Base-by-base conservation (phyloP, 2,113 vertebrate genomes). In the Cettia cetti region DNA sequence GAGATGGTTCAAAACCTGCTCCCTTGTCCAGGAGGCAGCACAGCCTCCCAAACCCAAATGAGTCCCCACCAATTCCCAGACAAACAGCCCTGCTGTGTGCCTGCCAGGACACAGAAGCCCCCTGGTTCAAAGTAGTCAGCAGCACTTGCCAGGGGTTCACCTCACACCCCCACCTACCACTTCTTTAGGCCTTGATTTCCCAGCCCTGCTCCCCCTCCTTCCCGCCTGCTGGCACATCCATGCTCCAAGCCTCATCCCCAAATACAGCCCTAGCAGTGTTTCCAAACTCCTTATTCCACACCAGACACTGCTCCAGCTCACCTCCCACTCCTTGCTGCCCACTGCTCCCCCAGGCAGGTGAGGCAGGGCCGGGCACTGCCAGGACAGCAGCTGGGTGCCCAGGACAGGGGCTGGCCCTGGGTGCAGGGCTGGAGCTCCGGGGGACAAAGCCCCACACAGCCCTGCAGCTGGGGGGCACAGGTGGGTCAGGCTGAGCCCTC, bases 341-440 rank as follows among this genome's bases (percentile, higher is more conserved):
- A 0, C 4, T 1, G 17, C 8, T 18, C 5, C 1, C 47, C 56
- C 4, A 0, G 2, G 21, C 50, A 15, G 6, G 0, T 0, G 7
- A 10, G 45, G 83, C 63, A 30, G 44, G 57, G n/a, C 20, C 5
- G 0, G 3, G 44, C 59, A 2, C 3, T 21, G 30, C 42, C 66
- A 45, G 2, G 31, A 13, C 33, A 8, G 15, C 35, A 22, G 63
- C 27, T 21, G 60, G 26, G 19, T 42, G 19, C 28, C 39, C 60
- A 42, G 1, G n/a, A 18, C 50, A 10, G 4, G 4, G 37, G 60
- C 60, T 40, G 10, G 44, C 26, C 33, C 27, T 27, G 1, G 52
- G 19, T 0, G 19, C 45, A 20, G 44, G 26, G 5, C 14, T 11
- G 40, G 12, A 65, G 56, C 1, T 26, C 0, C 10, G 24, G 26